phyloP scores from a whole-genome alignment of 2,113 vertebrate genomes.

The Entomyzon cyanotis region DNA sequence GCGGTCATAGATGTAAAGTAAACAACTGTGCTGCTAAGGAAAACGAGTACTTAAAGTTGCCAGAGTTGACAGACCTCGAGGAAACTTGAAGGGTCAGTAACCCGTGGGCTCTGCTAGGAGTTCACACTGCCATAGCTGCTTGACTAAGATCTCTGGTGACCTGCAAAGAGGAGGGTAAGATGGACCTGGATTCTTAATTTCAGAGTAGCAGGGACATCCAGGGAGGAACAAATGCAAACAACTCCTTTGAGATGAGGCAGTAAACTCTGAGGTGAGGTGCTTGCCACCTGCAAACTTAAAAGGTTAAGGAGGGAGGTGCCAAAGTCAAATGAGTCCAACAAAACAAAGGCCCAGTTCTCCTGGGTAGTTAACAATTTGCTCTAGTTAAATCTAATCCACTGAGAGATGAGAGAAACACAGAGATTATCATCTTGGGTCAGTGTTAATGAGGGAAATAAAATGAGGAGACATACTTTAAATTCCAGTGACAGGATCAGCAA shows the following conservation, averaged over 20 bases:
- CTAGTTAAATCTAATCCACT: not conserved
- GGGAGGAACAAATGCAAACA: not conserved
- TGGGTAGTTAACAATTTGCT: not conserved
- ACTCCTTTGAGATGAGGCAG: not conserved
- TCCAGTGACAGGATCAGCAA: not conserved
- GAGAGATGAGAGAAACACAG: not conserved
- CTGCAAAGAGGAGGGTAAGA: not conserved
- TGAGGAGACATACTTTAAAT: slow-evolving; percentile 23
- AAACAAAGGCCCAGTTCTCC: not conserved
- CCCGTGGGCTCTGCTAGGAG: not conserved
- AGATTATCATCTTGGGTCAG: not conserved
- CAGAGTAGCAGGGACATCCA: not conserved
- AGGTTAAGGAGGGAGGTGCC: not conserved
- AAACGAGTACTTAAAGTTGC: not conserved
- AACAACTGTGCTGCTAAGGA: not conserved
- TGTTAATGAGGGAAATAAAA: slow-evolving; percentile 22
- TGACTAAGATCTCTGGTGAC: not conserved
- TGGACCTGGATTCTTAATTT: not conserved
- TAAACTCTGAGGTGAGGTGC: not conserved
- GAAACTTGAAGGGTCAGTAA: not conserved
- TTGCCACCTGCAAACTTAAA: not conserved
- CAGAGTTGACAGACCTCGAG: not conserved
- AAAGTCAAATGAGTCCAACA: not conserved
- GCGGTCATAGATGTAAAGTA: not conserved
- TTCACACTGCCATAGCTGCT: not conserved